Evolutionary conservation across 37 sponge, comb jelly and placozoan species (phyloP).

Genomic region (Aplysina aerophoba): DNA sequence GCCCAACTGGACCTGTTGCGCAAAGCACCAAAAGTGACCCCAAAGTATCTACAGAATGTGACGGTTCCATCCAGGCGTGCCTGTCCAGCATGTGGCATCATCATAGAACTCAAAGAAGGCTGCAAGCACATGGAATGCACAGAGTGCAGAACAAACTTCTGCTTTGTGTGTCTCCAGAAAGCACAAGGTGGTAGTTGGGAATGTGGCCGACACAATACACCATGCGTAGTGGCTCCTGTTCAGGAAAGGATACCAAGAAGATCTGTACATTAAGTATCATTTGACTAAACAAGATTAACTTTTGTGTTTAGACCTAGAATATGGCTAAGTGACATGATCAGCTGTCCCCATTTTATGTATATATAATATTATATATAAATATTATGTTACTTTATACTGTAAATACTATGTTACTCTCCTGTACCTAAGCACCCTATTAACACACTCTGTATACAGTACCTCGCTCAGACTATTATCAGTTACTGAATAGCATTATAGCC

Average conservation of each 20-base stretch:
- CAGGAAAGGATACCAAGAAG: conserved; percentile 30
- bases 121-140: conserved; percentile 64
- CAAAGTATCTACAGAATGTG: conserved; percentile 44
- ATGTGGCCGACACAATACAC: conserved; percentile 45
- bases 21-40: conserved; percentile 9
- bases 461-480: no score
- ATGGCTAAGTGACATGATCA: no score
- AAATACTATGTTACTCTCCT: no score
- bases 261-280: no score
- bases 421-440: no score
- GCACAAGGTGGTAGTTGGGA: conserved; percentile 12
- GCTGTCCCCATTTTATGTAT: no score
- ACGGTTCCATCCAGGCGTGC: conserved; percentile 35
- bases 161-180: conserved; percentile 46
- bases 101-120: conserved; percentile 41
- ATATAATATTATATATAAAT: no score
- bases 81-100: conserved; percentile 51
- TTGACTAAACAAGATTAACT: no score
- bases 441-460: no score
- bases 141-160: conserved; percentile 41
- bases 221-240: conserved; percentile 35
- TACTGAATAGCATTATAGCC: no score
- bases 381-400: no score
- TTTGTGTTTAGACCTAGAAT: no score
- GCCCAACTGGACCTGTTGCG: conserved; percentile 25